These are phyloP conservation scores for Thripadectes ignobilis DNA, from an alignment of 2,797 vertebrate species.

Conservation along the genomic window DNA sequence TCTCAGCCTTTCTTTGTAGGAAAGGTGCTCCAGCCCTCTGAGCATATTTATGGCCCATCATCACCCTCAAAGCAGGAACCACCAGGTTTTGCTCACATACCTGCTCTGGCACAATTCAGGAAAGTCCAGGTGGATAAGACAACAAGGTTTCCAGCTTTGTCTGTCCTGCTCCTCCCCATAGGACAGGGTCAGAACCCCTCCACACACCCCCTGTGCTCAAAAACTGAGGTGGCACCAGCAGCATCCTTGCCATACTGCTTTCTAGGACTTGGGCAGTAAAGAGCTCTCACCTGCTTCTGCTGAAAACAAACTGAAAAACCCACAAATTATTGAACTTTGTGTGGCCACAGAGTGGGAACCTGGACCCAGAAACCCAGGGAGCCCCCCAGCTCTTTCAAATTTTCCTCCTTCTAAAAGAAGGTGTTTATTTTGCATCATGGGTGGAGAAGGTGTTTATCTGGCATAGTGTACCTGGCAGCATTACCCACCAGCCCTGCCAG, in stretches of 20 bases:
- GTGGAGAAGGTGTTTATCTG: background rate
- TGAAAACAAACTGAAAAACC: background rate
- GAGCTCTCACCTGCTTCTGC: background rate
- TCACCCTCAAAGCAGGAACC: background rate
- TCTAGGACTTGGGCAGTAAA: background rate
- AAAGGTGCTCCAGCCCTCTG: background rate
- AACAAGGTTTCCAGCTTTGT: background rate
- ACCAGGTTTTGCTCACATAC: background rate
- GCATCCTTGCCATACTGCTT: background rate
- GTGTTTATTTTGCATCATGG: background rate
- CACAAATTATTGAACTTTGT: background rate
- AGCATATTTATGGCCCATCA: background rate
- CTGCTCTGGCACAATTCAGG: background rate
- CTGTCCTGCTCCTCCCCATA: background rate
- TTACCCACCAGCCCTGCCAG: background rate
- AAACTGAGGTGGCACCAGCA: background rate
- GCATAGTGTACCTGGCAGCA: rapidly evolving
- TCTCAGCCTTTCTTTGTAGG: background rate
- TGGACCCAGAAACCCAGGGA: background rate
- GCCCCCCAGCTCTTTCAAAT: background rate
- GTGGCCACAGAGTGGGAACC: background rate
- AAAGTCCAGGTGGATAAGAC: background rate
- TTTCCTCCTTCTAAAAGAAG: background rate
- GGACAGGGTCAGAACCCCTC: background rate
- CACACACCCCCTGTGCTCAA: background rate